These are phyloP conservation scores for Ceraclea dissimilis DNA, from an alignment of 2,888 invertebrate genomes.

Conservation along the genomic window DNA sequence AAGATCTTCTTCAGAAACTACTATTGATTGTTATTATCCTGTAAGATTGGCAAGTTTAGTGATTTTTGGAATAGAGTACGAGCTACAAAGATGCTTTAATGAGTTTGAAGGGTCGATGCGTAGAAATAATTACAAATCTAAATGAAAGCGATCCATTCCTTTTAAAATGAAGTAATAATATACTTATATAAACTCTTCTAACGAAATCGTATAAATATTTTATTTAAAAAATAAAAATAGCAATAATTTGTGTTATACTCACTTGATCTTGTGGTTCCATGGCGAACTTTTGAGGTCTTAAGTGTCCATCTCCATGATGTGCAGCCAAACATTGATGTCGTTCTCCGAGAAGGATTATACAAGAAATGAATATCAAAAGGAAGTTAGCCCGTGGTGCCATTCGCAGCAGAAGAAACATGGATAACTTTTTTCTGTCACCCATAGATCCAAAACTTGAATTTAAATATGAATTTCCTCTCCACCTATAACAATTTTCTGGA, in stretches of 20 bases:
- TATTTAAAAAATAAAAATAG: no score
- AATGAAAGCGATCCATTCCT: no score
- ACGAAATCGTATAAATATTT: no score
- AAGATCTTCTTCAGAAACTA: no score
- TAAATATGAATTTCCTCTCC: neutral
- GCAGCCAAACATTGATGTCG: conserved; percentile 3
- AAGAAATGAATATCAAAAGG: conserved; percentile 1
- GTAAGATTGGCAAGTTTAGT: no score
- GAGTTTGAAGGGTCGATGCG: no score
- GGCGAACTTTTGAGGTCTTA: conserved; percentile 69
- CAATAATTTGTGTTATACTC: conserved; percentile 18
- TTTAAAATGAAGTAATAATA: no score
- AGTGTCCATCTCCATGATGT: conserved; percentile 10
- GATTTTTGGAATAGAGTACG: no score
- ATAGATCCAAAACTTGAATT: neutral
- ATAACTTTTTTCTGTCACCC: conserved; percentile 22
- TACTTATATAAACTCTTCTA: no score
- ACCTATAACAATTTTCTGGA: conserved; percentile 1
- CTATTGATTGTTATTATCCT: no score
- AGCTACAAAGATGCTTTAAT: no score
- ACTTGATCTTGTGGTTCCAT: conserved; percentile 82
- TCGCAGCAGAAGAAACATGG: conserved; percentile 25
- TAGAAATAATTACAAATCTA: no score
- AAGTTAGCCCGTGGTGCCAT: conserved; percentile 12
- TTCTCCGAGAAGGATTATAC: conserved; percentile 6